These are phyloP conservation scores for Lingula anatina DNA, from an alignment of 2,888 invertebrate species.

Conservation along the genomic window DNA sequence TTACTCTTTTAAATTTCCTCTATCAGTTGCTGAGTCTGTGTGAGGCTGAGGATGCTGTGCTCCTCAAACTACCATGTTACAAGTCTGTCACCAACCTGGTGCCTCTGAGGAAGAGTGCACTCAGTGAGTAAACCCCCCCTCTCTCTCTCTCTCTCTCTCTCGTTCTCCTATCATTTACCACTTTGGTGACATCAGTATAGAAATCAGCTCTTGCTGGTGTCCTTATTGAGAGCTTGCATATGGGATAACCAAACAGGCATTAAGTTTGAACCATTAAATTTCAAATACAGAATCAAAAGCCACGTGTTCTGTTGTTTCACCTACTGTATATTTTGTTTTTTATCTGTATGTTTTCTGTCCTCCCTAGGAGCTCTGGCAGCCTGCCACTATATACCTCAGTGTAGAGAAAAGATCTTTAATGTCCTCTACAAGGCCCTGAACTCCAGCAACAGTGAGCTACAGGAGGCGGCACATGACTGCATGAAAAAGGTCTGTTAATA, in stretches of 20 bases:
- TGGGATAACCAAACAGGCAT: background rate
- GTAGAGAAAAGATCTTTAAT: constrained; percentile 71
- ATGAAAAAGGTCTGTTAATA: constrained; percentile 73
- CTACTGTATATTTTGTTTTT: constrained; percentile 1
- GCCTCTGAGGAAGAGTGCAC: constrained; percentile 81
- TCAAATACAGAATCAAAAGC: no score
- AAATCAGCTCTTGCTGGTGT: no score
- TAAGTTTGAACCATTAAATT: no score
- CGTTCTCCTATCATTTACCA: no score
- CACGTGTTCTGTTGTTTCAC: no score
- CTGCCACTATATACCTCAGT: constrained; percentile 45
- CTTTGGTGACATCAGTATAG: no score
- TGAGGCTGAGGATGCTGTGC: constrained; percentile 78
- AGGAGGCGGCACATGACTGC: constrained; percentile 89
- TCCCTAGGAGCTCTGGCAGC: constrained; percentile 46
- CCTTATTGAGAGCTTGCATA: no score
- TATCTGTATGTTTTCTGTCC: no score
- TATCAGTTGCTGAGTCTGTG: constrained; percentile 69
- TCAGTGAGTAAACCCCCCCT: constrained; percentile 61
- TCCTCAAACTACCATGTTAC: constrained; percentile 86
- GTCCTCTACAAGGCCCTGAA: constrained; percentile 84
- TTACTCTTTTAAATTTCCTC: constrained; percentile 2
- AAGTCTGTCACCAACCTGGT: constrained; percentile 81
- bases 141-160: no score
- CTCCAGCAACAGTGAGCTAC: constrained; percentile 68